Base-by-base conservation (phyloP, 2,888 invertebrate species). In the Eustalomyia histrio region DNA sequence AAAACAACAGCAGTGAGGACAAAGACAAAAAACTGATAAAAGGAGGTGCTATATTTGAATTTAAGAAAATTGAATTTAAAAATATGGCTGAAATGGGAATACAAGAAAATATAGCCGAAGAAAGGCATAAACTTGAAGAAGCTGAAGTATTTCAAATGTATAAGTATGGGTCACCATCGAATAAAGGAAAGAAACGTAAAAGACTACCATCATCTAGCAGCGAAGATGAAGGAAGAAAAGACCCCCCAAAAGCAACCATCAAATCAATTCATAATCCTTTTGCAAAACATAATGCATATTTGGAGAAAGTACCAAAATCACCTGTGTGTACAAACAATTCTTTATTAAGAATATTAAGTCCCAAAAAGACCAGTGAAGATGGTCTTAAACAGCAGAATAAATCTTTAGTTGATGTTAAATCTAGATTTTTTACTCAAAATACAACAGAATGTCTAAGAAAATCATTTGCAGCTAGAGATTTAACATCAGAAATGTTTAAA, bases 351-450 rank as follows among this genome's bases (percentile, higher is more conserved):
- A 43, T 87, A 14, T 68, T 88, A 0, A 88, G 89, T 71, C 88
- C 89, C 0, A 87, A 87, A 63, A 83, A 81, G 43, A 0, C 8
- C 21, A 52, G 35, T 35, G n/a, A 68, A 35, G 6, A 71, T 58
- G 33, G 69, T 61, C 12, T 64, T 53, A 7, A 53, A 1, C 33
- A 80, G 76, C 43, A 33, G 57, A 63, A 69, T n/a, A 47, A 47
- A 47, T 10, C 16, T n/a, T 92, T 92, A 91, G 85, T 85, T 9
- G 88, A 92, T n/a, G 92, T 94, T 4, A 92, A 92, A 84, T 94
- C 94, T 85, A 92, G 93, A 72, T 94, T 93, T 87, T 94, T 94
- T 85, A 87, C 87, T 75, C 75, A 87, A 0, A 87, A 88, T 60
- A 64, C 85, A 24, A 81, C 83, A 35, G 74, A 80, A 64, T 69